Evolutionary conservation across 2,888 invertebrate genomes (phyloP).

Genomic region (Craniophora ligustri): DNA sequence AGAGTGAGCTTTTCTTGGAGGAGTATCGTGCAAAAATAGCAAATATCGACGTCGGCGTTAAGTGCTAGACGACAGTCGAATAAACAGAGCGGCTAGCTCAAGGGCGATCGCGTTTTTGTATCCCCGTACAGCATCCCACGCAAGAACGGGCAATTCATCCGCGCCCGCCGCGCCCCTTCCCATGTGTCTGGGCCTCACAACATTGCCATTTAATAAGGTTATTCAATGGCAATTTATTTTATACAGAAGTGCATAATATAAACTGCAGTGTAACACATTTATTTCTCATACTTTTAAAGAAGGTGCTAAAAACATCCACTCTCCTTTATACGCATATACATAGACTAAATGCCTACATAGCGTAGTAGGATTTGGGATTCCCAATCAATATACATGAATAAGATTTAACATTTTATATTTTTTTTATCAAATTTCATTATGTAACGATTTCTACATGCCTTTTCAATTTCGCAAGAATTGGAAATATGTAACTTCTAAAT

Average conservation of each 20-base stretch:
- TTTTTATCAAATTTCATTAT: neutral
- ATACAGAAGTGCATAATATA: neutral
- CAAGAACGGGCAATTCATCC: constrained; percentile 53
- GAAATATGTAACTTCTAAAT: constrained; percentile 24
- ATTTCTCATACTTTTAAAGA: no score
- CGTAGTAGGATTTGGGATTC: no score
- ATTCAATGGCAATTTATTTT: constrained; percentile 4
- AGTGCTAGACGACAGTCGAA: constrained; percentile 86
- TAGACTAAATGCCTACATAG: no score
- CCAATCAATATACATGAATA: neutral
- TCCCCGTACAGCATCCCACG: constrained; percentile 68
- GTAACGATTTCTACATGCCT: neutral
- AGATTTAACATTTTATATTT: neutral
- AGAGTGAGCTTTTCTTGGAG: constrained; percentile 67
- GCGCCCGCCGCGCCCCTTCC: constrained; percentile 32
- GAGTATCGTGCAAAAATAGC: constrained; percentile 82
- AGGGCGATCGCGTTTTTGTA: constrained; percentile 78
- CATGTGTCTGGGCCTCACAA: constrained; percentile 7
- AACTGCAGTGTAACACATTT: no score
- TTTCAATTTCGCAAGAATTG: neutral
- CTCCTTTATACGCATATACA: no score
- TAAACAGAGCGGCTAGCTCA: constrained; percentile 81
- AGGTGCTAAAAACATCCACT: no score
- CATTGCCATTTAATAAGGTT: constrained; percentile 6
- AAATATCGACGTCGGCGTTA: constrained; percentile 81